Evolutionary conservation across 2,888 invertebrate genomes (phyloP).

Genomic region (Epirrita christyi): DNA sequence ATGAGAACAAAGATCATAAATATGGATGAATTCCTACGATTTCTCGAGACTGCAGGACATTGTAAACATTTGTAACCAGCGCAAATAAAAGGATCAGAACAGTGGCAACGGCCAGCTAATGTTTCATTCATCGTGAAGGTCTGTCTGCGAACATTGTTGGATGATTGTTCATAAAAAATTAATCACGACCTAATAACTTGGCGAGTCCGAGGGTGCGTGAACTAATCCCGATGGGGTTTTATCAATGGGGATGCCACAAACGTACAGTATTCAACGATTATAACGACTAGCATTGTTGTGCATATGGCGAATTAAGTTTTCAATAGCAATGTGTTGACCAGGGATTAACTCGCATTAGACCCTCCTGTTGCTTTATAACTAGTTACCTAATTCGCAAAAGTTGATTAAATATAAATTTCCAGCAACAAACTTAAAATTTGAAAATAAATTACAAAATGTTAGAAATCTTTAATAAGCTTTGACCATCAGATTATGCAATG

Average conservation of each 20-base stretch:
- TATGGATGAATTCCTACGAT: conserved; percentile 6
- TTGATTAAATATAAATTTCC: too few species aligned
- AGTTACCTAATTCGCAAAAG: too few species aligned
- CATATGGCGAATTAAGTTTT: conserved; percentile 50
- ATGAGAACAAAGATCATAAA: neutral
- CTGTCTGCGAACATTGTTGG: conserved; percentile 59
- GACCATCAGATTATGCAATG: neutral
- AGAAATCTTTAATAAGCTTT: too few species aligned
- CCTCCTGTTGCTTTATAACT: conserved; percentile 5
- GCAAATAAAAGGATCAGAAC: conserved; percentile 28
- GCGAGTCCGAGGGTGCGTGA: conserved; percentile 37
- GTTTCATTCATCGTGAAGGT: conserved; percentile 66
- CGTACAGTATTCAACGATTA: conserved; percentile 30
- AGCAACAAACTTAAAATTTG: too few species aligned
- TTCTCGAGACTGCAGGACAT: conserved; percentile 8
- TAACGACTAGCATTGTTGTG: conserved; percentile 41
- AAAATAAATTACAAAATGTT: too few species aligned
- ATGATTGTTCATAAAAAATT: conserved; percentile 79
- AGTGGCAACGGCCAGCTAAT: conserved; percentile 58
- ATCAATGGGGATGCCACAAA: conserved; percentile 36
- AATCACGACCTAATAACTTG: conserved; percentile 64
- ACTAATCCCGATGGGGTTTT: conserved; percentile 55
- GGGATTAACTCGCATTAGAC: conserved; percentile 22
- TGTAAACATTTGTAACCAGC: conserved; percentile 18
- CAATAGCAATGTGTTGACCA: conserved; percentile 38